Evolutionary conservation across 1,140 invertebrate genomes (phyloP), one percentile per base, ranked within the genome.

Genomic region (Globodera rostochiensis): DNA sequence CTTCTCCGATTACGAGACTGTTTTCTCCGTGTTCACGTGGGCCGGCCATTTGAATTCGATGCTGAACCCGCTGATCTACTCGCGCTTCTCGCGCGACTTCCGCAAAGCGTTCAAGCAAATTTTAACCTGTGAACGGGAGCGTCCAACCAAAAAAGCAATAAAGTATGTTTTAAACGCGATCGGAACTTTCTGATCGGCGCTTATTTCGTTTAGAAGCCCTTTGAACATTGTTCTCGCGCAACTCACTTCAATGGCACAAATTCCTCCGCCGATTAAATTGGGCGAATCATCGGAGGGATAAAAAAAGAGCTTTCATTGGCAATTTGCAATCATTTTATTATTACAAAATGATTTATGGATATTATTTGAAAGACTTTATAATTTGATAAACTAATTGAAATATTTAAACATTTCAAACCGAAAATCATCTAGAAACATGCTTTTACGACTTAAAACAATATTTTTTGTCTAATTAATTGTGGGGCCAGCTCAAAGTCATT

Each of bases 41-140:
- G 93, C 98, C 5, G 97, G 97, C 71, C 99, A 98, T 95, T 95
- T 98, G 87, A 99, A 99, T 91, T 98, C 96, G 7, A 91, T 90
- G 84, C 53, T 67, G 45, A 76, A 64, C 60, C 79, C 69, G 21
- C 46, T 73, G 49, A 89, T 89, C 71, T 89, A 89, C 77, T 89
- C 87, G n/a, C 81, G 88, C 15, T 89, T 89, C 71, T 84, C 81
- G 19, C 80, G 88, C n/a, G 88, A 89, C 77, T 89, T 89, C 69
- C 87, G 88, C 47, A 71, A 85, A 69, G 88, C 88, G 53, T 89
- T 89, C 82, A 89, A 88, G 74, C 88, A 90, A 82, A 89, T 89
- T 81, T 82, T 89, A 21, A 89, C 88, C 19, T 89, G 88, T 78
- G 85, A 88, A 84, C 80, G 88, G 19, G 85, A 88, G 69, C 77